These are phyloP conservation scores for Kryphioiulus occultus DNA, from an alignment of 2,888 invertebrate genomes.

Conservation along the genomic window DNA sequence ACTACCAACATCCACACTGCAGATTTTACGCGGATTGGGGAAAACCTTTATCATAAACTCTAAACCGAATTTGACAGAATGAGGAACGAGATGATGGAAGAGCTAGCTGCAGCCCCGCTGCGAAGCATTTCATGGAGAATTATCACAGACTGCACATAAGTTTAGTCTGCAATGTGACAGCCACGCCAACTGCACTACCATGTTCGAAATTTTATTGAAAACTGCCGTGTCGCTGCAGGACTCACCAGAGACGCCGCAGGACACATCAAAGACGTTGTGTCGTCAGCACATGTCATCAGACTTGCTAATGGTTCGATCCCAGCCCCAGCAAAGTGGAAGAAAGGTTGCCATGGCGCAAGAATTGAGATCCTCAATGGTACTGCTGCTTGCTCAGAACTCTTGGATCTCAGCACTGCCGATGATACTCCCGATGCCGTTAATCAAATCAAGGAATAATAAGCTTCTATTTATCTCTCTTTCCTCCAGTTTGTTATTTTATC, in stretches of 20 bases:
- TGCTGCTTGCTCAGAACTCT: neutral
- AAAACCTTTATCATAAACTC: neutral
- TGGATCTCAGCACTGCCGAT: neutral
- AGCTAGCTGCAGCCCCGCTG: neutral
- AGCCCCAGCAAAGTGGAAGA: too few relatives aligned
- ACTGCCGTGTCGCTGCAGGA: too few relatives aligned
- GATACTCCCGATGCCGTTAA: neutral
- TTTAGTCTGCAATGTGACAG: neutral
- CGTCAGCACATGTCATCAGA: neutral
- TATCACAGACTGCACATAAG: neutral
- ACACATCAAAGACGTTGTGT: neutral
- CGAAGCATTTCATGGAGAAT: neutral
- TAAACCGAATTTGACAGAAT: neutral
- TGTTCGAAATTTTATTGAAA: too few relatives aligned
- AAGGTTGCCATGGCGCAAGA: neutral
- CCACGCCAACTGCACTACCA: neutral
- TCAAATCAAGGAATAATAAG: conserved; percentile 1
- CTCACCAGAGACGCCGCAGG: neutral
- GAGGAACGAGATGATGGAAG: conserved; percentile 2
- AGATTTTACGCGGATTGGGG: too few relatives aligned
- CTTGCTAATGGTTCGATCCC: neutral
- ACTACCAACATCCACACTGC: too few relatives aligned
- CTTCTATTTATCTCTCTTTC: neutral
- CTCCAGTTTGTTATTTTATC: conserved; percentile 17
- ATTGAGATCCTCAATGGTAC: neutral